Evolutionary conservation across 2,888 invertebrate genomes (phyloP).

Genomic region (Stegophylla sp.): DNA sequence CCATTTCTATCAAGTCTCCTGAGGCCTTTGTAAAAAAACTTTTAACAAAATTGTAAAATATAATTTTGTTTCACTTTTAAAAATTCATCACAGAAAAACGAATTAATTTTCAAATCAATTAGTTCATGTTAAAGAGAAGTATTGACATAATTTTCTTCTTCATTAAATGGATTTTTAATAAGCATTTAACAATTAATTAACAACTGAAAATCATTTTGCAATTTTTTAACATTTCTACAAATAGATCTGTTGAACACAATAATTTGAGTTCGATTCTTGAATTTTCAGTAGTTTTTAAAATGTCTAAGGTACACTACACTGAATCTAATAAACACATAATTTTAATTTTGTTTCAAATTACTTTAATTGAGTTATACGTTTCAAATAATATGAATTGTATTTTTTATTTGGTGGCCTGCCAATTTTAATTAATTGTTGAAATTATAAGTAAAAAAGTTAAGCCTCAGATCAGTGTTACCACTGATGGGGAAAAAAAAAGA

Average conservation of each 20-base stretch:
- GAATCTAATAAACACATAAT: too few relatives aligned
- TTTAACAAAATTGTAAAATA: not conserved
- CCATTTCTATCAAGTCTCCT: not conserved
- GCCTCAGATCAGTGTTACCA: too few relatives aligned
- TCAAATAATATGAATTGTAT: too few relatives aligned
- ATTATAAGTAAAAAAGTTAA: too few relatives aligned
- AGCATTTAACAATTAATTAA: slow-evolving; percentile 1
- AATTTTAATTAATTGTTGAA: too few relatives aligned
- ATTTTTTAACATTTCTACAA: slow-evolving; percentile 16
- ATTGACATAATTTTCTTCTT: not conserved
- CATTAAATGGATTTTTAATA: not conserved
- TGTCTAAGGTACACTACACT: too few relatives aligned
- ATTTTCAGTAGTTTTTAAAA: too few relatives aligned
- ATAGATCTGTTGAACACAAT: not conserved
- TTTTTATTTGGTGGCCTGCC: too few relatives aligned
- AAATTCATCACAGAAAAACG: slow-evolving; percentile 6
- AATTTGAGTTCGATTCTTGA: too few relatives aligned
- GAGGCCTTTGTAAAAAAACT: not conserved
- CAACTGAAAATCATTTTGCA: slow-evolving; percentile 17
- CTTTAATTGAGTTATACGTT: too few relatives aligned
- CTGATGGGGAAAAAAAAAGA: too few relatives aligned
- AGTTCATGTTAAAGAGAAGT: slow-evolving; percentile 5
- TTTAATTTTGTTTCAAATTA: too few relatives aligned
- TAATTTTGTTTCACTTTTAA: not conserved
- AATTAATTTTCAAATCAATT: not conserved